These are phyloP conservation scores for Psettodes erumei DNA, from an alignment of 2,113 vertebrate genomes.

Conservation along the genomic window DNA sequence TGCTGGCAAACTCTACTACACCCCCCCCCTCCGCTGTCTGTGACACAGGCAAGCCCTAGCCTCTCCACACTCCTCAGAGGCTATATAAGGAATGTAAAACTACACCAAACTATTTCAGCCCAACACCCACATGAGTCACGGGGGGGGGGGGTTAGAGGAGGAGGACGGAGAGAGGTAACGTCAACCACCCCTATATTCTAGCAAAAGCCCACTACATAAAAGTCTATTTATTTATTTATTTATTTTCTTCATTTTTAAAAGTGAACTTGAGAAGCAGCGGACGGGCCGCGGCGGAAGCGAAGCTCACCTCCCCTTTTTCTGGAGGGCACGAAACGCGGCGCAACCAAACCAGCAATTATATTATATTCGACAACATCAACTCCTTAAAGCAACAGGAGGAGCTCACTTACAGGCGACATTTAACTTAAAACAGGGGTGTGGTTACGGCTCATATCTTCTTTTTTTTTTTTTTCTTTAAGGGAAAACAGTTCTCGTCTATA, in stretches of 20 bases:
- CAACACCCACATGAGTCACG: conserved; percentile 88
- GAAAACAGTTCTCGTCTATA: not conserved
- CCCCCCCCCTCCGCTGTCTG: conserved; percentile 58
- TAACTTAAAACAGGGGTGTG: not conserved
- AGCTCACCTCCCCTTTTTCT: conserved; percentile 48
- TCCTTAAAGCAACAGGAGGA: conserved; percentile 57
- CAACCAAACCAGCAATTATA: conserved; percentile 60
- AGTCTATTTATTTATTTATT: conserved; percentile 32
- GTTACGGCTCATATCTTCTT: not conserved
- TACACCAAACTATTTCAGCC: conserved; percentile 90
- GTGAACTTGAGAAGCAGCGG: conserved; percentile 35
- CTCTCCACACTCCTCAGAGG: conserved; percentile 82
- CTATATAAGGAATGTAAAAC: conserved; percentile 92
- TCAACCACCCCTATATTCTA: conserved; percentile 72
- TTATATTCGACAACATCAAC: conserved; percentile 44
- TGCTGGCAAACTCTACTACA: conserved; percentile 67
- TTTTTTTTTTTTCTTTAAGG: no score
- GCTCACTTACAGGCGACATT: not conserved
- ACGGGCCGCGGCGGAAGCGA: conserved; percentile 21
- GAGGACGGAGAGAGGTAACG: conserved; percentile 68
- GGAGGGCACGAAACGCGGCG: conserved; percentile 38
- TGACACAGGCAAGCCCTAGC: conserved; percentile 79
- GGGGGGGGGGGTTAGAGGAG: conserved; percentile 20
- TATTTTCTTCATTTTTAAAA: conserved; percentile 10
- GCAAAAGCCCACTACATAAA: conserved; percentile 46